Evolutionary conservation across 2,113 vertebrate genomes (phyloP), one percentile per base, ranked within the genome.

Genomic region (Osmerus mordax): DNA sequence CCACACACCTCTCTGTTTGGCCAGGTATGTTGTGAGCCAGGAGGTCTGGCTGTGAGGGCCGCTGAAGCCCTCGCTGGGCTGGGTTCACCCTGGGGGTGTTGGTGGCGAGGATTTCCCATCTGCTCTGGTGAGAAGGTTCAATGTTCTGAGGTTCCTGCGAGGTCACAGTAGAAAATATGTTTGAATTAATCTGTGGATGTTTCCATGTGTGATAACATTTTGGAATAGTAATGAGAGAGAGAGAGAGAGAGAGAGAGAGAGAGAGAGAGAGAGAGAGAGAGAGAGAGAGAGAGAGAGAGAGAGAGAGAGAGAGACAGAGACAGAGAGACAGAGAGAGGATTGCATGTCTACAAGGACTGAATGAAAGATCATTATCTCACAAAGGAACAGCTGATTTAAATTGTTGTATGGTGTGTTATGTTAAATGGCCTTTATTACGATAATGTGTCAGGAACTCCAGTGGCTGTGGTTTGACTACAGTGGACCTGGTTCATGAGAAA

Each of bases 81-180:
- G 67, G 41, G 69, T 67, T 69, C 61, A 51, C 67, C 36, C 76
- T 73, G 72, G 67, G 55, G 62, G 56, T 67, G 67, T 60, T 16
- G 58, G 67, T 28, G 63, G 62, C 67, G 72, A 74, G 71, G 77
- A 74, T 23, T 71, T 47, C 65, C 72, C 68, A 74, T 74, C 67
- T 74, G 71, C 25, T 74, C 63, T 56, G 6, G 21, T 76, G 29
- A 65, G 61, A 60, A 71, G 63, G 63, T 71, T 41, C 58, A 58
- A 70, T 36, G 32, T 36, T 36, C 6, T 36, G 32, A 28, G 25
- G 25, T 28, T 28, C 25, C 25, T 28, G 25, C 3, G 25, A 25
- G 25, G 2, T 28, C 25, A 28, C 25, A 36, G 32, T 36, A 28
- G 13, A 15, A 3, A 61, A 11, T 25, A 61, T 28, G 13, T 21